Base-by-base conservation (phyloP, 2,888 invertebrate species). In the Orchesella flavescens region DNA sequence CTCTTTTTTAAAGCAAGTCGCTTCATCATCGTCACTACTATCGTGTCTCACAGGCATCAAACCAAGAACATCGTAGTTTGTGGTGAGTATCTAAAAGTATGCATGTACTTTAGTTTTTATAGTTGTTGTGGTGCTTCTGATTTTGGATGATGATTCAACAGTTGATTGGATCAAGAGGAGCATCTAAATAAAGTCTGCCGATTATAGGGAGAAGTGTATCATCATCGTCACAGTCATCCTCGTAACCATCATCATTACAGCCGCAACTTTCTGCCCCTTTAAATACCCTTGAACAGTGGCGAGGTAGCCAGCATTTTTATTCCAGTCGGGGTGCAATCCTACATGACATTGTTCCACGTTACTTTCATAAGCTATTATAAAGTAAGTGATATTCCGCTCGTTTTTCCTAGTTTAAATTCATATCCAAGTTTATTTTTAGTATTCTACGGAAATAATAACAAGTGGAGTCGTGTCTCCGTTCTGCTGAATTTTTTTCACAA, bases 111-210 rank as follows among this genome's bases (percentile, higher is more conserved):
- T 34, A 55, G 23, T 66, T 65, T 46, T 44, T 65, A 57, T 68
- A 44, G 68, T 66, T 66, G 19, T 34, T n/a, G 49, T 49, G 12
- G 65, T 68, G 24, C n/a, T 69, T 34, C 57, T 43, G 23, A 19
- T 49, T 19, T 15, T 61, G 24, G 23, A 69, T 57, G 77, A 77
- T 80, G 80, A 80, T 80, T 80, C 80, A 80, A 80, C 73, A 72
- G 46, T 80, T 66, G 80, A 80, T 80, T 80, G 66, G 73, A 80
- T 73, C 66, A 73, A 65, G 53, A 72, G 53, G n/a, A n/a, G 66
- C 21, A 73, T 73, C 57, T 65, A 66, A 77, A 77, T 57, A 68
- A 68, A 76, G 57, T 59, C 68, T 24, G 21, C 53, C 49, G 73
- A 80, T 72, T 73, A 80, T 59, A 73, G n/a, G 68, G 49, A 66